Evolutionary conservation across 1,140 invertebrate genomes (phyloP), one percentile per base, ranked within the genome.

Genomic region (Neelides sp.): DNA sequence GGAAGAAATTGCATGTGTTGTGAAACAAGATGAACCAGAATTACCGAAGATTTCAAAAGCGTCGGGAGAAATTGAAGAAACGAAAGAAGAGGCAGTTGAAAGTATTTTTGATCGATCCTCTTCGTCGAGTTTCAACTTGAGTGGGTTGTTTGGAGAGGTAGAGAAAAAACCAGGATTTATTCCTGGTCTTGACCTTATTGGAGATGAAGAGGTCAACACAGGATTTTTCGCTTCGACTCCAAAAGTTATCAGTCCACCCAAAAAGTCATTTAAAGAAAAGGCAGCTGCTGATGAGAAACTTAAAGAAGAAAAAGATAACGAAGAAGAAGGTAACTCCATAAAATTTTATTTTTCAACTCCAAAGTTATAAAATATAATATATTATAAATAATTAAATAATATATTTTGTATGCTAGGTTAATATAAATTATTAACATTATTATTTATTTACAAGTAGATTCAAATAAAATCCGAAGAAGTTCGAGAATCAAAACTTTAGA

Each of bases 401-500:
- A 13, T 8, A 32, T 8, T 8, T 8, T 32, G 7, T n/a, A 8
- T n/a, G 28, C n/a, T n/a, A 32, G 7, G 7, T 2, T 19, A 19
- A 46, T 34, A 39, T 39, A 24, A 26, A 10, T 35, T 5, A 35
- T n/a, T 20, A 20, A 26, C 26, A 24, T 12, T 19, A 15, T 12
- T 19, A 2, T 13, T 37, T 39, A 26, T 24, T 48, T 15, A 17
- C 28, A 27, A 13, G n/a, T 35, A 34, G 35, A 23, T 37, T 24
- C 22, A 39, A 8, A 40, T 3, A 55, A 50, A 45, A 51, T 58
- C 19, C 44, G 57, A 7, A 23, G 57, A n/a, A 58, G 57, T 49
- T 52, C 57, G 0, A 41, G 57, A 45, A 58, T 58, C 17, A 58
- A 58, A 43, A 48, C 51, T 1, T 46, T 58, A n/a, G 57, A 58